Conservation (phyloP, 53 echinoderm and acorn worm species). For the Temnopleurus reevesii region DNA sequence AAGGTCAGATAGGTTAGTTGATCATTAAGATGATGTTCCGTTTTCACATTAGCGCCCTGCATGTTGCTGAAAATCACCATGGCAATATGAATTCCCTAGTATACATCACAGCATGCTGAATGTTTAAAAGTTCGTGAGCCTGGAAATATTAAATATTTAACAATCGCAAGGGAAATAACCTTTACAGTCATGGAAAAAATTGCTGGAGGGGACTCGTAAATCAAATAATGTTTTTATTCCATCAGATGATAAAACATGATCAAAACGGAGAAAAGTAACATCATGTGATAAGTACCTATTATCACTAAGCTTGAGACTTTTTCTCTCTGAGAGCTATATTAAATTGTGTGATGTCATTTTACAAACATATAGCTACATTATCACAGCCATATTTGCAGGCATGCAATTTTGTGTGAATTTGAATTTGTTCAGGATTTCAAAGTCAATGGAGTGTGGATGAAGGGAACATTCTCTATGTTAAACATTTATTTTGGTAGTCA, state of each 20-base stretch:
- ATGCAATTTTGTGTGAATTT: constrained; percentile 46
- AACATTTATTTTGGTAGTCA: neutral
- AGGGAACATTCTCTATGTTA: neutral
- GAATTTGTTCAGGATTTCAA: constrained; percentile 15
- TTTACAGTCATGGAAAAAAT: too few relatives aligned
- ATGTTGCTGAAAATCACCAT: neutral
- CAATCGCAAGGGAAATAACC: neutral
- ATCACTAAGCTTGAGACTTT: neutral
- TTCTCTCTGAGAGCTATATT: neutral
- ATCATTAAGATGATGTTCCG: neutral
- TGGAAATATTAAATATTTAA: neutral
- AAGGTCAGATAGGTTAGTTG: neutral
- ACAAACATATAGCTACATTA: constrained; percentile 23
- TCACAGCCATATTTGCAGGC: constrained; percentile 16
- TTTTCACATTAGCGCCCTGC: neutral
- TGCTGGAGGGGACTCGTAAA: neutral
- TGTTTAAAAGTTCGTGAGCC: neutral
- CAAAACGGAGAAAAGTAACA: too few relatives aligned
- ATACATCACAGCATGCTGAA: neutral
- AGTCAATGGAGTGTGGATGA: constrained; percentile 39
- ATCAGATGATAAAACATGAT: too few relatives aligned
- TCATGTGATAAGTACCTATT: too few relatives aligned
- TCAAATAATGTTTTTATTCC: neutral
- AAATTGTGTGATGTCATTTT: neutral
- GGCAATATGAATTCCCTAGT: neutral